These are phyloP conservation scores for Graptemys geographica DNA, from an alignment of 2,797 vertebrate genomes.

Conservation along the genomic window DNA sequence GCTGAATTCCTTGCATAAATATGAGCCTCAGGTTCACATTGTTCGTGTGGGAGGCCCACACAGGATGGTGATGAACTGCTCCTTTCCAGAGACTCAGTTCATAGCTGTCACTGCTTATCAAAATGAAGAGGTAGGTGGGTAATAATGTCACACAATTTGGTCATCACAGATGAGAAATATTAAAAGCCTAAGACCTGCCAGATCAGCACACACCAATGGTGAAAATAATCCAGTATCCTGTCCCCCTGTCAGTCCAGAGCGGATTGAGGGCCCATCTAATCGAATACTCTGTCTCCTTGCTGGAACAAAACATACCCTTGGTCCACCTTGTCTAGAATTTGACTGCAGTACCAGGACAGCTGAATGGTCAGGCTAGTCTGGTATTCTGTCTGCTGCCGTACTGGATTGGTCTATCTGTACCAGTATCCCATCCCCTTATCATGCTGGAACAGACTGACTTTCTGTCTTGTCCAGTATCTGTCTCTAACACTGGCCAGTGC, in stretches of 20 bases:
- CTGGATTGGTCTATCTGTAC: neutral
- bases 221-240: neutral
- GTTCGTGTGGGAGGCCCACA: slow-evolving; percentile 92
- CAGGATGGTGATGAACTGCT: slow-evolving; percentile 93
- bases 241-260: neutral
- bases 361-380: neutral
- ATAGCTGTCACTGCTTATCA: slow-evolving; percentile 98
- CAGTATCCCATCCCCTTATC: neutral
- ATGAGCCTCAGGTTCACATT: slow-evolving; percentile 96
- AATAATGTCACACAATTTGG: neutral
- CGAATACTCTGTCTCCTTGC: neutral
- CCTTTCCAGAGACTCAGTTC: slow-evolving; percentile 96
- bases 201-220: neutral
- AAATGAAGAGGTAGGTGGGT: slow-evolving; percentile 92
- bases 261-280: neutral
- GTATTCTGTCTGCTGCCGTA: neutral
- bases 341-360: slow-evolving; percentile 1
- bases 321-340: neutral
- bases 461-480: neutral
- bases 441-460: neutral
- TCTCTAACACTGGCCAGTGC: neutral
- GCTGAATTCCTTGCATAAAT: slow-evolving; percentile 96
- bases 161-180: neutral
- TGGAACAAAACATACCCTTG: neutral
- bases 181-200: neutral